A percentile compares a stretch with the other conserved stretches of the same genome.
These are phyloP conservation scores for Leptopilina clavipes DNA, from an alignment of 1,140 invertebrate species.

Conservation along the genomic window DNA sequence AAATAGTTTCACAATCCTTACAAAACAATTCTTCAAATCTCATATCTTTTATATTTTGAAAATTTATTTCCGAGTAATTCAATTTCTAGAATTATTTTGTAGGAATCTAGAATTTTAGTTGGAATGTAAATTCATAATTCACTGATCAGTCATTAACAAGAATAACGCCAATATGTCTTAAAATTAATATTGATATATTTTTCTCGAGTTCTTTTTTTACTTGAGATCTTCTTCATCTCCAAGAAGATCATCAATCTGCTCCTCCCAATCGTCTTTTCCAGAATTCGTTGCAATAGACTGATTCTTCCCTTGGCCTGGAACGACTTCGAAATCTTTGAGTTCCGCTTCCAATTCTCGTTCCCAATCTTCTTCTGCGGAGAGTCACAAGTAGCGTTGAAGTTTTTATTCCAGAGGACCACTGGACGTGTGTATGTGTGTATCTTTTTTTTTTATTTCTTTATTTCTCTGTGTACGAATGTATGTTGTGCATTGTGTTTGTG, in stretches of 20 bases:
- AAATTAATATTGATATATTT: conserved; percentile 38
- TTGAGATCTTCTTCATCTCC: conserved; percentile 74
- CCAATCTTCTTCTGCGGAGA: conserved; percentile 89
- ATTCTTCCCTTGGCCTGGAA: conserved; percentile 70
- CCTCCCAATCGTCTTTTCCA: conserved; percentile 77
- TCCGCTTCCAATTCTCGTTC: conserved; percentile 94
- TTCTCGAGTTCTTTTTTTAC: conserved; percentile 51
- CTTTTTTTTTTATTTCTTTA: conserved; percentile 35
- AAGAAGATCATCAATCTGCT: conserved; percentile 78
- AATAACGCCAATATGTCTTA: conserved; percentile 39
- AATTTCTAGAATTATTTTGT: neutral
- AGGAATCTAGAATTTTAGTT: neutral
- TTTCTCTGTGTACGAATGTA: conserved; percentile 43
- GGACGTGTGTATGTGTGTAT: conserved; percentile 45
- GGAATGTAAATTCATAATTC: conserved; percentile 37
- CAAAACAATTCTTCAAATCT: too few relatives aligned
- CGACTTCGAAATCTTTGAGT: conserved; percentile 93
- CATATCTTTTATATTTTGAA: neutral
- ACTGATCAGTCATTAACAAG: conserved; percentile 17
- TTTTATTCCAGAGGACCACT: conserved; percentile 65
- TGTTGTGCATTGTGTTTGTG: conserved; percentile 44
- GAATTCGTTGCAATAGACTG: conserved; percentile 40
- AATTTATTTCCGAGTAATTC: neutral
- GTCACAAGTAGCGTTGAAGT: conserved; percentile 71
- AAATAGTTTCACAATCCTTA: neutral